Base-by-base conservation (phyloP, 1,140 invertebrate species). In the Adoxophyes honmai region DNA sequence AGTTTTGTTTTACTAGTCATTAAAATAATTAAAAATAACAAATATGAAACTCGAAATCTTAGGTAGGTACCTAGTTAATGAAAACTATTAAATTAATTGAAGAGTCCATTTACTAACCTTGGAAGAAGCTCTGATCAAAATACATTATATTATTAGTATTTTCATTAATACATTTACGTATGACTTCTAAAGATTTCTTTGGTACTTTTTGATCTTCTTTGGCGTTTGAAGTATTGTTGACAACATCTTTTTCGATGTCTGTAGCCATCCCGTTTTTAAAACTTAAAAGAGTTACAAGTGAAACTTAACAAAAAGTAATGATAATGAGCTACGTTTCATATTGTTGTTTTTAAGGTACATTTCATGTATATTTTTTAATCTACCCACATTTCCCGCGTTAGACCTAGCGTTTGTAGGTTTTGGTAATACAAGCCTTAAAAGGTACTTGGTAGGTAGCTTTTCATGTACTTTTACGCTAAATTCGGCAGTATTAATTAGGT, bases 141-240 rank as follows among this genome's bases (percentile, higher is more conserved):
- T 28, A 28, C 21, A 28, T 28, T 28, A 28, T 28, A 3, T 86
- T 70, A 60, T 78, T 57, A 36, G 59, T 51, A 37, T 75, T 68
- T 34, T 73, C 56, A 55, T 51, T 63, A 33, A 59, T 57, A 63
- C 74, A 77, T 82, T 75, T 78, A 39, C 85, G 67, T 54, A 88
- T 63, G 42, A 70, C 60, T 82, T 88, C 85, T 36, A 85, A 62
- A 1, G 82, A 78, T 62, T 80, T 74, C 57, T 66, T 62, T 58
- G 55, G 64, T 52, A 69, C 65, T 52, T 60, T 64, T 28, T 28
- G 21, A 6, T 59, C 60, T 57, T 61, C 64, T 56, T 6, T 13
- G 28, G 28, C n/a, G 34, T 71, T 67, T 16, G 59, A 58, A 18
- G 44, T 62, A 56, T 75, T 69, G 52, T 55, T 65, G 60, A 35